Base-by-base conservation (phyloP, 2,113 vertebrate species). In the Plectropomus leopardus region DNA sequence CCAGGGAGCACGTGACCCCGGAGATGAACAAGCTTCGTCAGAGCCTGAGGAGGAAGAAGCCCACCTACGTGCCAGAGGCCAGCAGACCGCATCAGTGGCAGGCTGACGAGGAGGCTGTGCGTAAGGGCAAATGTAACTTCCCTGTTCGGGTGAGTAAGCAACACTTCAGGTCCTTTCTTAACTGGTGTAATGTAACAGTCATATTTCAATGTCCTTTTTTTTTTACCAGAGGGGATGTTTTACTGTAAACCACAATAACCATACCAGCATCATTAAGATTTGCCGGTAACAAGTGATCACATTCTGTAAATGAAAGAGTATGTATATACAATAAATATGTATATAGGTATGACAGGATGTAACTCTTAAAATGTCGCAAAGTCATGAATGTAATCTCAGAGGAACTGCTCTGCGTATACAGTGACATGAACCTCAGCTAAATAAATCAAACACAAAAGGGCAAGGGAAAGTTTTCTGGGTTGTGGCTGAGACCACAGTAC, bases 11-110 rank as follows among this genome's bases (percentile, higher is more conserved):
- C 92, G 95, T 95, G 82, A 97, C 96, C 83, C 93, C 95, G 93
- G 95, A 97, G 78, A 98, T 98, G 97, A 97, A 98, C 94, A 98
- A 98, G 93, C 94, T 98, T 93, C 94, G 97, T 54, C 97, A 98
- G 95, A 98, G 97, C 82, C 94, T 98, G 88, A 92, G 97, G 87
- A 95, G 97, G 86, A 96, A 97, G 92, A 98, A 98, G 94, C 96
- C 96, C 45, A 96, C 95, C 44, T 97, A 97, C 0, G 92, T 98
- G 76, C 97, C 97, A 0, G 97, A 98, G 90, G 97, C 97, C 3
- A 97, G 97, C 42, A 95, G 97, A 40, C 97, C 97, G 0, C 97
- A 98, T 84, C 97, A 98, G 92, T 98, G 97, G 97, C 96, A 98
- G 86, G 95, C 96, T 0, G 97, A 98, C 0, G 97, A 98, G 89